A percentile compares a stretch with the other conserved stretches of the same genome.
These are phyloP conservation scores for Triplophysa yarkandensis DNA, from an alignment of 2,797 vertebrate species.

Conservation along the genomic window DNA sequence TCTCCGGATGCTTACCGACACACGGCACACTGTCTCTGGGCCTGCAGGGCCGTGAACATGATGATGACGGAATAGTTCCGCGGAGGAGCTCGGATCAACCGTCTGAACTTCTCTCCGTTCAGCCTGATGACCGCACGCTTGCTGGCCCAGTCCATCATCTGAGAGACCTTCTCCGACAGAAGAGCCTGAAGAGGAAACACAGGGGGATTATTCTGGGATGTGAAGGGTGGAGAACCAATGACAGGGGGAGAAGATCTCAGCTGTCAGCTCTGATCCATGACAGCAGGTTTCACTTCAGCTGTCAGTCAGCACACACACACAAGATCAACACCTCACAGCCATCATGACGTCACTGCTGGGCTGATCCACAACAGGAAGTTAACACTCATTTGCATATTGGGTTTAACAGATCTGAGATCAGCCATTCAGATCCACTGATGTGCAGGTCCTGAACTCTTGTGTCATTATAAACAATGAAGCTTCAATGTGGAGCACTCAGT, in stretches of 20 bases:
- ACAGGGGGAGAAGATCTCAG: too few species aligned
- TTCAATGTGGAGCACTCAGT: too few species aligned
- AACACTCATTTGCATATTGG: slow-evolving; percentile 17
- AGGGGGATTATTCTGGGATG: too few species aligned
- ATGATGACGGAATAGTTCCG: slow-evolving; percentile 94
- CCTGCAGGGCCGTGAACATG: slow-evolving; percentile 97
- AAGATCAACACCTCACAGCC: too few species aligned
- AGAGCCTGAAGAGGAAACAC: slow-evolving; percentile 88
- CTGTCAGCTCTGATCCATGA: too few species aligned
- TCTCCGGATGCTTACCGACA: slow-evolving; percentile 82
- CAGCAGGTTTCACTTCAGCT: too few species aligned
- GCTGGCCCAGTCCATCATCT: slow-evolving; percentile 94
- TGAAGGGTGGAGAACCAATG: too few species aligned
- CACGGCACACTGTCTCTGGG: slow-evolving; percentile 92
- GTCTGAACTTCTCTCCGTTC: slow-evolving; percentile 95
- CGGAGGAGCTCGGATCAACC: slow-evolving; percentile 90
- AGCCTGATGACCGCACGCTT: slow-evolving; percentile 91
- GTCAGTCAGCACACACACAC: too few species aligned
- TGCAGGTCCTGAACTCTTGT: too few species aligned
- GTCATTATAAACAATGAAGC: too few species aligned
- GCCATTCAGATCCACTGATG: not conserved
- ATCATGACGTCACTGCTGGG: too few species aligned
- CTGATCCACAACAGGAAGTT: slow-evolving; percentile 14
- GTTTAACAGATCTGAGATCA: not conserved
- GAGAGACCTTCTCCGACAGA: slow-evolving; percentile 91